Evolutionary conservation across 2,113 vertebrate genomes (phyloP).

Genomic region (Melanostigma gelatinosum): DNA sequence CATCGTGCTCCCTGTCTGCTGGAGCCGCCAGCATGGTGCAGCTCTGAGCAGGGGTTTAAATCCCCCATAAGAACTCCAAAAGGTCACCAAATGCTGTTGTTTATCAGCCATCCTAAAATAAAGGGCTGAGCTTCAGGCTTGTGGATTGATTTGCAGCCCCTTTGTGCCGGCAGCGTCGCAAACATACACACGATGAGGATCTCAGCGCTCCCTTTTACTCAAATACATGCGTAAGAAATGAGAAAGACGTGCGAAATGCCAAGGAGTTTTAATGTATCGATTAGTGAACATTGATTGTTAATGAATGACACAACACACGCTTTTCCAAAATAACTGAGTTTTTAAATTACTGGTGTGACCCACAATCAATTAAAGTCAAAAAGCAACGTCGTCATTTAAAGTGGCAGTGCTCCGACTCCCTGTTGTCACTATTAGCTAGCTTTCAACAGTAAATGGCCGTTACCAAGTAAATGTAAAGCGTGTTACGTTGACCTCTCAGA

Average conservation of each 20-base stretch:
- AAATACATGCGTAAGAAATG: conserved; percentile 1
- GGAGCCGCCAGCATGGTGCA: conserved; percentile 71
- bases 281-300: not conserved
- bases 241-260: not conserved
- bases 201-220: conserved; percentile 1
- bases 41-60: conserved; percentile 77
- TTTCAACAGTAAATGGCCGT: not conserved
- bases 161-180: conserved; percentile 32
- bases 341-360: not conserved
- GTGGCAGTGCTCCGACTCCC: not conserved
- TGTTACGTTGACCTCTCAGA: not conserved
- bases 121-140: conserved; percentile 34
- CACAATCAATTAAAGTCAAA: not conserved
- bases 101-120: conserved; percentile 74
- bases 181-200: conserved; percentile 29
- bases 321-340: not conserved
- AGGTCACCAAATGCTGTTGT: conserved; percentile 86
- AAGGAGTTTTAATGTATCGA: not conserved
- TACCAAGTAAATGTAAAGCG: not conserved
- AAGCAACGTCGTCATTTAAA: not conserved
- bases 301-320: no score
- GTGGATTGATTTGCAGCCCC: conserved; percentile 57
- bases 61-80: conserved; percentile 80
- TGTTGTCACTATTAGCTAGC: not conserved
- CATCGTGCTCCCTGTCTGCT: conserved; percentile 56